Conservation (phyloP, 2,113 vertebrate genomes). For the Melanerpes aurifrons region DNA sequence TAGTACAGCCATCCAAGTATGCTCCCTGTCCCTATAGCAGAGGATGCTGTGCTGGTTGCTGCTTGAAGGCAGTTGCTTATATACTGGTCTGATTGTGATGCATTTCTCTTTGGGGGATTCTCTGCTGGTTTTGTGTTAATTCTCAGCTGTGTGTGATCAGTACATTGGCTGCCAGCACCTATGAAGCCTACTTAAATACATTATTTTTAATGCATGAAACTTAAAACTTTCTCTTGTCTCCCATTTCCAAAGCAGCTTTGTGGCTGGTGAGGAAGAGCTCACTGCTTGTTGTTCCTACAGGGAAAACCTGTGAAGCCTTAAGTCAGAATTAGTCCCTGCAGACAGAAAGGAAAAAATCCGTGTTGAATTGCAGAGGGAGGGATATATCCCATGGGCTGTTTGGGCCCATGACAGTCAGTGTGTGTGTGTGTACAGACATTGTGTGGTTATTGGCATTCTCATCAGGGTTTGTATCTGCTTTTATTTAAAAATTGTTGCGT, state of each 20-base stretch:
- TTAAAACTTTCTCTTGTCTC: background rate
- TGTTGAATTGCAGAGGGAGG: accelerated
- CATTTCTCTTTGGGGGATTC: background rate
- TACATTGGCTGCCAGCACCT: background rate
- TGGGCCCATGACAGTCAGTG: background rate
- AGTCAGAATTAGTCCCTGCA: background rate
- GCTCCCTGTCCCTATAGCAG: accelerated
- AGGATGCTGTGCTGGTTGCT: accelerated
- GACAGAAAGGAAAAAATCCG: background rate
- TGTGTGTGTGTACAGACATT: background rate
- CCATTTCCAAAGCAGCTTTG: accelerated
- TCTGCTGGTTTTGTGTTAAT: background rate
- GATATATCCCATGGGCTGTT: background rate
- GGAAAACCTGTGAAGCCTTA: background rate
- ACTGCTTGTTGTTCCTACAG: background rate
- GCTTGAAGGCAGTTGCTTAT: background rate
- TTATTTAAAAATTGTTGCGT: slow-evolving; percentile 8
- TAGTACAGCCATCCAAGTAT: accelerated
- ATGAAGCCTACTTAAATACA: background rate
- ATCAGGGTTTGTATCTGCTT: background rate
- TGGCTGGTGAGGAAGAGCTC: background rate
- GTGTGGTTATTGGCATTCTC: background rate
- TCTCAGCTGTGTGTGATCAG: background rate
- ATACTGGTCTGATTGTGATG: background rate
- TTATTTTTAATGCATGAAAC: background rate